Evolutionary conservation across 2,113 vertebrate species (phyloP), one percentile per base, ranked within the genome.

Genomic region (Cyanoderma ruficeps): DNA sequence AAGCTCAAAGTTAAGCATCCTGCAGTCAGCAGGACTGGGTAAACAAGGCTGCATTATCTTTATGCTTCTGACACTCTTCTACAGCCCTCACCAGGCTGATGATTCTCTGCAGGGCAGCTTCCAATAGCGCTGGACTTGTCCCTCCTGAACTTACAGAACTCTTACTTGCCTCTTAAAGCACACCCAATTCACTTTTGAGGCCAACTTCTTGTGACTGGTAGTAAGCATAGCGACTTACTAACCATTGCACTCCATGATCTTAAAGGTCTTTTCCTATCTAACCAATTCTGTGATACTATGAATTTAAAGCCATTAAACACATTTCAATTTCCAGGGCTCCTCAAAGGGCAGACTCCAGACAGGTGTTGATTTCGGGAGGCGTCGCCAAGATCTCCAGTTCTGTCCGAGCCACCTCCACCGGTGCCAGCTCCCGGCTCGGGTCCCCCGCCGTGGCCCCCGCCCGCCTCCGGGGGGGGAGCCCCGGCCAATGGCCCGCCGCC

Each of bases 401-500:
- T 13, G 4, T 27, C 37, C 16, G 11, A 28, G 5, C 13, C 39
- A 11, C 3, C 30, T 6, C 5, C 16, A 7, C 7, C 3, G 3
- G 10, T 5, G 7, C 33, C 4, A 3, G 3, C 2, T 14, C 11
- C 23, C 17, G 6, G 3, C 7, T 11, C 5, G 20, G 8, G 2
- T 5, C 7, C 47, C 46, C 44, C 19, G 44, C 18, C 44, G 18
- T 19, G 44, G 44, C 44, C 65, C 39, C 83, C 67, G 35, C 56
- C 90, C 63, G 33, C 83, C 92, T 33, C 28, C 30, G 37, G 6
- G 50, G 22, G 21, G 69, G 22, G 9, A 71, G 69, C 30, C 69
- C 37, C 50, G 50, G 50, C 69, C 37, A 37, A 37, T 37, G 37
- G 37, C 37, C 37, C 37, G 37, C 37, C 37, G 37, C 37, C 37